Evolutionary conservation across 2,888 invertebrate genomes (phyloP).

Genomic region (Phengaris alcon): DNA sequence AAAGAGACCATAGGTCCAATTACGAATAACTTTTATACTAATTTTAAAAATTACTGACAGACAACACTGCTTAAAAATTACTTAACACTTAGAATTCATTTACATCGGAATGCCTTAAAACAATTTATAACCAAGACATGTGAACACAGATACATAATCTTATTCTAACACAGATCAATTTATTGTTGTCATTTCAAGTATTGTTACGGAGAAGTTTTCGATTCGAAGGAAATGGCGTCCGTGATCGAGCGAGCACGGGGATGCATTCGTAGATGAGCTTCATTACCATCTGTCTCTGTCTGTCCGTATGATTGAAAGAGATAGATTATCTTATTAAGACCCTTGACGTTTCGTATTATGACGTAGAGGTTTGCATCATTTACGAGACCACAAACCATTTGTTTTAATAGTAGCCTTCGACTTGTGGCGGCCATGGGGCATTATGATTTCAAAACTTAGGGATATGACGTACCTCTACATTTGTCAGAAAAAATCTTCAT

Average conservation of each 20-base stretch:
- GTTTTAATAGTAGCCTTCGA: not conserved
- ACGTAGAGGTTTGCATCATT: not conserved
- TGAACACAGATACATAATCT: not conserved
- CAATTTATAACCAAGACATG: not conserved
- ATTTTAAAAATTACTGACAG: no score
- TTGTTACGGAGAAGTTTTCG: slow-evolving; percentile 41
- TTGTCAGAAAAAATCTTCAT: no score
- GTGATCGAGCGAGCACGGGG: slow-evolving; percentile 37
- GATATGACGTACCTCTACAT: no score
- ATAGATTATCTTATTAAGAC: slow-evolving; percentile 34
- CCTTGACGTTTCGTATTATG: slow-evolving; percentile 19
- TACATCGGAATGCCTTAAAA: not conserved
- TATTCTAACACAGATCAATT: slow-evolving; percentile 10
- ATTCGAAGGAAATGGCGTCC: slow-evolving; percentile 48
- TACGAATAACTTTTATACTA: no score
- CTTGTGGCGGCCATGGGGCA: not conserved
- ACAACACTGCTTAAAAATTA: no score
- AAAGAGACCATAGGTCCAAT: no score
- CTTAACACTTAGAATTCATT: no score
- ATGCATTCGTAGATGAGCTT: slow-evolving; percentile 41
- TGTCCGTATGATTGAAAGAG: slow-evolving; percentile 35
- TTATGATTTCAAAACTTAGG: no score
- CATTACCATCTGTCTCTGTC: slow-evolving; percentile 38
- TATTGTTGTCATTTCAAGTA: slow-evolving; percentile 38
- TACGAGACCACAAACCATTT: slow-evolving; percentile 16